Evolutionary conservation across 2,797 vertebrate genomes (phyloP), one percentile per base, ranked within the genome.

Genomic region (Lateolabrax maculatus): DNA sequence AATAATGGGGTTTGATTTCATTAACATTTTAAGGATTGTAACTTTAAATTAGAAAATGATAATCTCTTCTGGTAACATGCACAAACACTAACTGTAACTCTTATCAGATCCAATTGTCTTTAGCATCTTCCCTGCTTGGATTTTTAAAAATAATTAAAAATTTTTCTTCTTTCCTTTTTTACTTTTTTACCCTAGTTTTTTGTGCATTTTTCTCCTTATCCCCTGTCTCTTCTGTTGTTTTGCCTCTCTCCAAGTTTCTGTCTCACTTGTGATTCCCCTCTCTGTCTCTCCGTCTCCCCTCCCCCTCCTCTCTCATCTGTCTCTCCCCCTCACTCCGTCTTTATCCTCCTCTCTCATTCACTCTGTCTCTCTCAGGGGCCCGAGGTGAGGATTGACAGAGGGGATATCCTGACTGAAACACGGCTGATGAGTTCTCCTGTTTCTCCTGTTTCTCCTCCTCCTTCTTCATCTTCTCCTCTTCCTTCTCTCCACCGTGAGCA

Each of bases 351-450:
- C 74, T 60, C 80, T 78, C 77, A 74, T 79, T 84, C 75, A 52
- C 77, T 73, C 43, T 3, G 6, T 80, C 61, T 73, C 77, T 81
- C 77, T 79, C 75, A 75, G 76, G 57, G 29, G 37, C 63, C 83
- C 1, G 71, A 87, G 71, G 79, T 70, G 71, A 86, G 79, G 79
- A 80, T 69, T 79, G 81, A 83, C 73, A 29, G 69, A 77, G 57
- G 75, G 78, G 80, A 80, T 74, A 87, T 83, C 87, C 75, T 81
- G 81, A 77, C 76, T 78, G 65, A 81, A 81, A 76, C 52, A 23
- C 21, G 16, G 55, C 58, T 73, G 51, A 75, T 65, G 67, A 76
- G 23, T 49, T 62, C 36, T 65, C 46, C 71, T 72, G 44, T 48
- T 70, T 55, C 41, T 61, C 46, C 49, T 52, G 61, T 18, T 56